Evolutionary conservation across 2,888 invertebrate genomes (phyloP).

Genomic region (Tuta absoluta): DNA sequence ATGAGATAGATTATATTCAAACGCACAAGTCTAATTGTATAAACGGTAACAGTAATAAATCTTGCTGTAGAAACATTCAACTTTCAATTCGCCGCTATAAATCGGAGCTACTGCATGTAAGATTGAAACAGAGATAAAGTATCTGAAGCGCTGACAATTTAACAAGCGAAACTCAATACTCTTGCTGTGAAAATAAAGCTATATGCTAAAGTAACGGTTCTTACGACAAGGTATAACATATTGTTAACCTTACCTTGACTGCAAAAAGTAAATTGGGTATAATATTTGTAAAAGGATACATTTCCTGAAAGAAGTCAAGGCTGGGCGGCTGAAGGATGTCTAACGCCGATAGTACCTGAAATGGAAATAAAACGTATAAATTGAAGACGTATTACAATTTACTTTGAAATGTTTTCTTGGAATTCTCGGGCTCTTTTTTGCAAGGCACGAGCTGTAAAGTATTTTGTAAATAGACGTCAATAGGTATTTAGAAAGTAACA

Average conservation of each 20-base stretch:
- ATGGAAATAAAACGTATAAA: conserved; percentile 79
- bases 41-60: conserved; percentile 33
- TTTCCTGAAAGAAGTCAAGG: conserved; percentile 99
- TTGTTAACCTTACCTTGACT: neutral
- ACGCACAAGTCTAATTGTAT: conserved; percentile 17
- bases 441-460: too few relatives aligned
- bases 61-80: conserved; percentile 35
- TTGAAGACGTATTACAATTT: neutral
- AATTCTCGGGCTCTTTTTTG: too few relatives aligned
- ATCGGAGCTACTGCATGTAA: conserved; percentile 43
- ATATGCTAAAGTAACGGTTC: conserved; percentile 15
- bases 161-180: conserved; percentile 51
- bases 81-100: conserved; percentile 44
- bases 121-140: conserved; percentile 51
- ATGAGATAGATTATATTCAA: neutral
- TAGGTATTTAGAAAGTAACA: neutral
- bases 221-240: neutral
- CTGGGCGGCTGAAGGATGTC: conserved; percentile 99
- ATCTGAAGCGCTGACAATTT: conserved; percentile 49
- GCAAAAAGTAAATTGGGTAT: conserved; percentile 2
- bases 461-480: too few relatives aligned
- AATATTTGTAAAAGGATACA: conserved; percentile 91
- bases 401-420: too few relatives aligned
- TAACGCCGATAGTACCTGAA: conserved; percentile 97
- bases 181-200: conserved; percentile 41